These are phyloP conservation scores for Kryptolebias ocellatus DNA, from an alignment of 2,797 vertebrate species.

Conservation along the genomic window DNA sequence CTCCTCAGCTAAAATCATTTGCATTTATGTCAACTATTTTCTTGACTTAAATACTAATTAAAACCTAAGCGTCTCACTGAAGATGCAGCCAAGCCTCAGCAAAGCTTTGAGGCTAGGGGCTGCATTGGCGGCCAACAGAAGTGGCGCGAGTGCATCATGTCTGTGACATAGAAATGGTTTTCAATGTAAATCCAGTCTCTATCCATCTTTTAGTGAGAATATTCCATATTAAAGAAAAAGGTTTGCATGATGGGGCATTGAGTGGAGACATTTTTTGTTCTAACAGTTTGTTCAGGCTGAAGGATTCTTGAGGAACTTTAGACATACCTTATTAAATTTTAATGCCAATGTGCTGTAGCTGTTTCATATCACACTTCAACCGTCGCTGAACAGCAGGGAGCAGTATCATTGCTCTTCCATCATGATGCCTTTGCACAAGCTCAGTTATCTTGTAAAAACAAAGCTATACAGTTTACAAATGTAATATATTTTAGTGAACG, in stretches of 20 bases:
- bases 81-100: constrained; percentile 9
- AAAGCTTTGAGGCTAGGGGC: constrained; percentile 12
- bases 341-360: constrained; percentile 21
- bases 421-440: constrained; percentile 13
- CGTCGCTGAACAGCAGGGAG: constrained; percentile 11
- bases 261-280: constrained; percentile 12
- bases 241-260: constrained; percentile 1
- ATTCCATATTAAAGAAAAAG: constrained; percentile 14
- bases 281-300: constrained; percentile 31
- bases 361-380: constrained; percentile 18
- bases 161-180: constrained; percentile 10
- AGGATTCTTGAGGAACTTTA: constrained; percentile 26
- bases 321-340: constrained; percentile 26
- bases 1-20: constrained; percentile 1
- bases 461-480: constrained; percentile 5
- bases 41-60: constrained; percentile 39
- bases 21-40: constrained; percentile 18
- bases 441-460: constrained; percentile 20
- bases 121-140: neutral
- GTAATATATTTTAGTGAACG: neutral
- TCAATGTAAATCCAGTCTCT: constrained; percentile 8
- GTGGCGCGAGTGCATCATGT: neutral
- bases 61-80: constrained; percentile 33
- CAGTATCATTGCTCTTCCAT: constrained; percentile 22
- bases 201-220: constrained; percentile 4